Base-by-base conservation (phyloP, 2,888 invertebrate genomes). In the Gonocerus acuteangulatus region DNA sequence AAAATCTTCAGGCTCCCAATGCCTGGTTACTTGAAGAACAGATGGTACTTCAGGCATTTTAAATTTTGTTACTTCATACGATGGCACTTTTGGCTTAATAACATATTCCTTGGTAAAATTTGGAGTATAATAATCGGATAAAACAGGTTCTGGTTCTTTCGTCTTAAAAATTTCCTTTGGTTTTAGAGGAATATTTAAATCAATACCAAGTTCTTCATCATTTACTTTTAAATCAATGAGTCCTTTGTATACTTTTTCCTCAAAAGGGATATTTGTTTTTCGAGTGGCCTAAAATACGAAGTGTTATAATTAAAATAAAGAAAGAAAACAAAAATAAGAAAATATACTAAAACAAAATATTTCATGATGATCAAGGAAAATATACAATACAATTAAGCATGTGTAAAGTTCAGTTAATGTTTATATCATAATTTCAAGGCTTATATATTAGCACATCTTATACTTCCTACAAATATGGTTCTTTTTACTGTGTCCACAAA, bases 241-340 rank as follows among this genome's bases (percentile, higher is more conserved):
- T 16, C 61, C 64, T 54, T 64, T 61, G 42, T 63, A 66, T 6
- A 66, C 51, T 39, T 66, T 58, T 42, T 67, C 60, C 16, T 66
- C 62, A 48, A 67, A 67, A 42, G 64, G 64, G 23, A 67, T 62
- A 34, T 67, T 67, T 1, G 65, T 45, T 64, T 66, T 65, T 42
- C 60, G 62, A 44, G 61, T 16, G n/a, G 60, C 65, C 65, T 65
- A 47, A 56, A 63, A 58, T 11, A 11, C n/a, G n/a, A n/a, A n/a
- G n/a, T n/a, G n/a, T n/a, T n/a, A n/a, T n/a, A 32, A 61, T 15
- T 13, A 52, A 34, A 52, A 34, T 7, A 15, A 15, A 27, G 18
- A 11, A 15, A 13, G 34, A 15, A 52, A 34, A 34, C 11, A 9
- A 34, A 34, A n/a, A n/a, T n/a, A n/a, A n/a, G n/a, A n/a, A n/a